Conservation (phyloP, 1,140 invertebrate genomes). For the Drosophila pandora region DNA sequence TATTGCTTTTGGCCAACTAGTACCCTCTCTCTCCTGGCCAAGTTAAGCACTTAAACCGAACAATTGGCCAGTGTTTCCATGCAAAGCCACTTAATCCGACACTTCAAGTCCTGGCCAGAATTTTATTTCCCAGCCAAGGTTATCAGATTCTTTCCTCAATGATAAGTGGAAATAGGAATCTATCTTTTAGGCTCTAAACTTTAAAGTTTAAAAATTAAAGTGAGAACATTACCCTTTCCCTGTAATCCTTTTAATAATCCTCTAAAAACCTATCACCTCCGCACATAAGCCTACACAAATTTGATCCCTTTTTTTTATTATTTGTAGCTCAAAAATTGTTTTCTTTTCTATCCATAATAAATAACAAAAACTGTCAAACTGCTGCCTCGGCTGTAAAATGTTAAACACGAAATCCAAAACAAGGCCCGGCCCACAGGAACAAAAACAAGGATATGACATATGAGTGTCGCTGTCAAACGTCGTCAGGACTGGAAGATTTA, state of each 20-base stretch:
- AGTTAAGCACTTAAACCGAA: constrained; percentile 50
- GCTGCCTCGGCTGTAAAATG: constrained; percentile 52
- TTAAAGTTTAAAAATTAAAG: background rate
- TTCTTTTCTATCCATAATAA: constrained; percentile 40
- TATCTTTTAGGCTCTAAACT: too few relatives aligned
- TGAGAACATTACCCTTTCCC: background rate
- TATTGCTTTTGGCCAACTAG: too few relatives aligned
- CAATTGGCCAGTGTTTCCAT: constrained; percentile 30
- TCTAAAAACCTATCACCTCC: background rate
- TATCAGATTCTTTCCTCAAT: constrained; percentile 9
- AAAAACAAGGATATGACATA: constrained; percentile 44
- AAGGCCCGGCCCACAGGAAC: constrained; percentile 10
- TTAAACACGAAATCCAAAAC: constrained; percentile 54
- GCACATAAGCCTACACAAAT: background rate
- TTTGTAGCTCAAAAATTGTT: constrained; percentile 15
- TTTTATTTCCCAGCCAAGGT: constrained; percentile 16
- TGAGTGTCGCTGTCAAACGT: constrained; percentile 58
- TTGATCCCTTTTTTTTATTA: background rate
- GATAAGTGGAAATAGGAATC: background rate
- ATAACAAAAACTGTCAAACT: constrained; percentile 58
- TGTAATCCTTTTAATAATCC: background rate
- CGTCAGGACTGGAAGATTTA: constrained; percentile 51
- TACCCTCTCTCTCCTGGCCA: constrained; percentile 28
- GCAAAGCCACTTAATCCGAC: background rate
- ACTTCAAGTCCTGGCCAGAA: constrained; percentile 21